phyloP scores from a whole-genome alignment of 2,797 vertebrate genomes.

The Atherinosoma microstoma region DNA sequence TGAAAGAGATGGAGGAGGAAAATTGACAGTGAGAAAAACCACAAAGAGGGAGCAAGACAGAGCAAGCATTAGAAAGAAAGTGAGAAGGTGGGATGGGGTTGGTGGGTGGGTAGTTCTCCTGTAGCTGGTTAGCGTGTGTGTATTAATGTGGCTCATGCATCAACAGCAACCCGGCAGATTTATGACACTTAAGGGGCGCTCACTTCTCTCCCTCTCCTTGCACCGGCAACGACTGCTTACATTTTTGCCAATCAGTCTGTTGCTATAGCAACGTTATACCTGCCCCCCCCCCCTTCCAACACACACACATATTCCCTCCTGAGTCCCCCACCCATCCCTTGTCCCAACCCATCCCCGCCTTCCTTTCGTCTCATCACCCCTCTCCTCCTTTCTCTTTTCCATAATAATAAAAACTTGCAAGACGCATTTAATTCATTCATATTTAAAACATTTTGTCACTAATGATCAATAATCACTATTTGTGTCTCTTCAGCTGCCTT shows the following conservation, averaged over 20 bases:
- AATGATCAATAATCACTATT: background rate
- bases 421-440: background rate
- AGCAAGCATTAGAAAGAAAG: constrained; percentile 47
- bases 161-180: constrained; percentile 96
- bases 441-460: background rate
- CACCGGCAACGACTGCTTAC: constrained; percentile 94
- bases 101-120: constrained; percentile 76
- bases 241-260: constrained; percentile 99
- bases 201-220: constrained; percentile 89
- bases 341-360: constrained; percentile 55
- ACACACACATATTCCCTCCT: background rate
- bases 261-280: constrained; percentile 92
- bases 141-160: constrained; percentile 97
- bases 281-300: constrained; percentile 67
- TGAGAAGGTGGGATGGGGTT: background rate
- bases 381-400: constrained; percentile 32
- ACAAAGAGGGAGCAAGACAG: constrained; percentile 54
- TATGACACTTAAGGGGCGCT: constrained; percentile 97
- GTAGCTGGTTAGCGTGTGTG: constrained; percentile 87
- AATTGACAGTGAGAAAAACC: constrained; percentile 63
- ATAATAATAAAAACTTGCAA: background rate
- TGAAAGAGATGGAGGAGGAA: constrained; percentile 64
- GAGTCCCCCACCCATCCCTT: constrained; percentile 33
- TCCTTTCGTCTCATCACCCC: constrained; percentile 54
- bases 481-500: background rate